Evolutionary conservation across 2,888 invertebrate genomes (phyloP).

Genomic region (Cataglyphis albicans): DNA sequence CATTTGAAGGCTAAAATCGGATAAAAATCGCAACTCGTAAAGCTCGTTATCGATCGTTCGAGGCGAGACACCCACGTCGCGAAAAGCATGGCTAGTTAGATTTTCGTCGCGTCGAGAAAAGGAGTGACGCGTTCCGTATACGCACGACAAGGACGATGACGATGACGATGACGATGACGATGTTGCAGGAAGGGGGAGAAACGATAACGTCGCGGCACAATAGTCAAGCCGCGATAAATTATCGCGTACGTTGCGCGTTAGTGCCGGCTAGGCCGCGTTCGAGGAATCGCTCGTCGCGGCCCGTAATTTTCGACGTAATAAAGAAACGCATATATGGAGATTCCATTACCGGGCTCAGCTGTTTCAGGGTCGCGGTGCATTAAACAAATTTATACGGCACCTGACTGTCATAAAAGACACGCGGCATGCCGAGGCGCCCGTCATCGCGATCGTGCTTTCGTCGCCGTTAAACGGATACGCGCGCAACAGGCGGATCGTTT

Average conservation of each 20-base stretch:
- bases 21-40: not conserved
- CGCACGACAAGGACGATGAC: constrained; percentile 17
- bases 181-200: not conserved
- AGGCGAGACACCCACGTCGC: constrained; percentile 23
- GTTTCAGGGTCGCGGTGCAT: constrained; percentile 75
- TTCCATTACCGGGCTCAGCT: constrained; percentile 73
- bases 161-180: constrained; percentile 17
- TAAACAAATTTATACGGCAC: constrained; percentile 76
- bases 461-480: constrained; percentile 64
- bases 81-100: not conserved
- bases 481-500: constrained; percentile 58
- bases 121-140: constrained; percentile 15
- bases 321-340: constrained; percentile 73
- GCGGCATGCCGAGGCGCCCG: constrained; percentile 70
- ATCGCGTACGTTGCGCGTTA: constrained; percentile 54
- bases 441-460: constrained; percentile 71
- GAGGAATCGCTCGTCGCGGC: constrained; percentile 61
- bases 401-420: constrained; percentile 76
- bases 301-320: constrained; percentile 75
- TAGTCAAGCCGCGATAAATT: constrained; percentile 61
- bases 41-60: not conserved
- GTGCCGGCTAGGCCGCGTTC: constrained; percentile 67
- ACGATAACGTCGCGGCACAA: constrained; percentile 52
- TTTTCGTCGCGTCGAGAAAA: constrained; percentile 17
- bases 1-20: constrained; percentile 16